Conservation (phyloP, 2,113 vertebrate species). For the Falcunculus frontatus region DNA sequence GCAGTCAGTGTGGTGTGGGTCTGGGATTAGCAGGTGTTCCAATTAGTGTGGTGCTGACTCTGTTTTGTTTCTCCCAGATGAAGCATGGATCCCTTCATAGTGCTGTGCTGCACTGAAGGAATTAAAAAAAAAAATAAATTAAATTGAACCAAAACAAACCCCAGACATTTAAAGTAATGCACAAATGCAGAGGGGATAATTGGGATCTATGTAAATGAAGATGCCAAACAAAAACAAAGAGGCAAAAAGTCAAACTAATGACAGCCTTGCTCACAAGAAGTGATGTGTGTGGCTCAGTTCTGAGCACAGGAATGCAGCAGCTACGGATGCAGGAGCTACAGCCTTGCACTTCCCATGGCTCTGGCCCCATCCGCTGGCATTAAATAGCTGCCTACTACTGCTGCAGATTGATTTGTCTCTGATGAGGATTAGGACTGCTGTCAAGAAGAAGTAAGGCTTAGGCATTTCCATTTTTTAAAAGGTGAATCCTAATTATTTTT, state of each 20-base stretch:
- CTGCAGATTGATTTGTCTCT: slow-evolving; percentile 33
- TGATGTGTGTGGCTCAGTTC: not conserved
- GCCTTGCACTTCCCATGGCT: not conserved
- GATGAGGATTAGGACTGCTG: not conserved
- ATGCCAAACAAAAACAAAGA: not conserved
- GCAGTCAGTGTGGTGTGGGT: not conserved
- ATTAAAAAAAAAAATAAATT: not conserved
- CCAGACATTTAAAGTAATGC: not conserved
- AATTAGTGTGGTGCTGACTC: not conserved
- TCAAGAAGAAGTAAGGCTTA: not conserved
- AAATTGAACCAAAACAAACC: not conserved
- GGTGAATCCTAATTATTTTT: not conserved
- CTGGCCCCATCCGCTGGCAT: slow-evolving; percentile 33
- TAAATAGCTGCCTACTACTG: slow-evolving; percentile 18
- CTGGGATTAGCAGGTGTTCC: not conserved
- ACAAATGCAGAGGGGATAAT: not conserved
- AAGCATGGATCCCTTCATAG: not conserved
- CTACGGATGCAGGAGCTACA: not conserved
- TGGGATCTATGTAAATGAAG: not conserved
- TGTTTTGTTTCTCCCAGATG: not conserved
- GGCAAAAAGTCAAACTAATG: not conserved
- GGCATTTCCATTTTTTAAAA: not conserved
- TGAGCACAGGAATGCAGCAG: not conserved
- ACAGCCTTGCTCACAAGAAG: not conserved
- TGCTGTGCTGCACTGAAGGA: not conserved